A percentile compares a stretch with the other conserved stretches of the same genome.
Conservation (phyloP, 1,140 invertebrate genomes). For the Heliothis subflexa region DNA sequence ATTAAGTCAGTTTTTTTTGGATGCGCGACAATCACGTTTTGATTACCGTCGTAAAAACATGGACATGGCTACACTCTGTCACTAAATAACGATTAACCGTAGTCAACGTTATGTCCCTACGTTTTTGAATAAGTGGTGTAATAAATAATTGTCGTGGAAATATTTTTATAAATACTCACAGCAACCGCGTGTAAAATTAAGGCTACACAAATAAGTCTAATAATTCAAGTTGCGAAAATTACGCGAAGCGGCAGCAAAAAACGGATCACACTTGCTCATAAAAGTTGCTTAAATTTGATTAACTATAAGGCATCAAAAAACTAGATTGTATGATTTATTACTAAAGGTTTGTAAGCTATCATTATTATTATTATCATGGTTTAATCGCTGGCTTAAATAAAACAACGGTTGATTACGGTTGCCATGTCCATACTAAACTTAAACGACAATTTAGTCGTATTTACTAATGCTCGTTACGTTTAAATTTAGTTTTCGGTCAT, state of each 20-base stretch:
- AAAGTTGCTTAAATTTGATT: constrained; percentile 46
- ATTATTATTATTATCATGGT: constrained; percentile 44
- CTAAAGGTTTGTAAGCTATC: constrained; percentile 37
- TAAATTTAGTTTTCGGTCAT: constrained; percentile 71
- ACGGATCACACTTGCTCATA: constrained; percentile 27
- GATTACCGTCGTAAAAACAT: constrained; percentile 78
- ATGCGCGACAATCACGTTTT: constrained; percentile 83
- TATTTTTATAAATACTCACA: constrained; percentile 6
- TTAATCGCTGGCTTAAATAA: constrained; percentile 11
- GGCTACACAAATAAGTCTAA: constrained; percentile 26
- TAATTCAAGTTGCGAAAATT: constrained; percentile 35
- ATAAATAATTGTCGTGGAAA: constrained; percentile 43
- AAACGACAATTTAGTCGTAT: constrained; percentile 55
- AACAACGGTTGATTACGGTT: constrained; percentile 8
- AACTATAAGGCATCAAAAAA: constrained; percentile 40
- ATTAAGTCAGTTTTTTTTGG: constrained; percentile 81
- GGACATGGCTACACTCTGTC: constrained; percentile 59
- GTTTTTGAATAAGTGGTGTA: constrained; percentile 45
- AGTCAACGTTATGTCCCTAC: constrained; percentile 43
- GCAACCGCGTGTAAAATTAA: constrained; percentile 6
- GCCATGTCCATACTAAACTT: constrained; percentile 47
- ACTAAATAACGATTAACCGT: constrained; percentile 59
- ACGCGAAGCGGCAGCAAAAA: constrained; percentile 16
- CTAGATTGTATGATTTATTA: constrained; percentile 44
- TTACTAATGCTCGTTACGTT: constrained; percentile 61